Percentiles rank a stretch among this genome's conserved stretches.
phyloP scores from a whole-genome alignment of 2,113 vertebrate species.

The Ellobius talpinus region DNA sequence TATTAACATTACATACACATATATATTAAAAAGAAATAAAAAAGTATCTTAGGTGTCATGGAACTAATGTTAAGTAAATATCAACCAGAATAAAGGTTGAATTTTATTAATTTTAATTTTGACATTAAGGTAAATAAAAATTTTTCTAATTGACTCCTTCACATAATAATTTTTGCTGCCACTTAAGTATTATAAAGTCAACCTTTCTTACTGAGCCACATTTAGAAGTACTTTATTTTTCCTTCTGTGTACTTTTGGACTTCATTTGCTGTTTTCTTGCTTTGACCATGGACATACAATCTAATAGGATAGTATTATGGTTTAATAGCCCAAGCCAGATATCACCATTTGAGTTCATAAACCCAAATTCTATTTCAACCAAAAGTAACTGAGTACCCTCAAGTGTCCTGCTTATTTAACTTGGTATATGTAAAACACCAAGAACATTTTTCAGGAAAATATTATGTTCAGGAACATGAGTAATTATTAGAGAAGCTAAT shows the following conservation, averaged over 20 bases:
- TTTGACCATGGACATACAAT: neutral
- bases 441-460: neutral
- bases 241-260: neutral
- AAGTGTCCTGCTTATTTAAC: neutral
- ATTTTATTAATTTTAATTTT: slow-evolving; percentile 39
- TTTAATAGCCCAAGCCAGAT: neutral
- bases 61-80: neutral
- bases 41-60: neutral
- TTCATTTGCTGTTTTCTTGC: neutral
- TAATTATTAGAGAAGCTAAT: neutral
- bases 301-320: neutral
- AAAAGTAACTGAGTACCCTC: neutral
- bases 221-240: neutral
- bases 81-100: neutral
- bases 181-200: neutral
- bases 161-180: neutral
- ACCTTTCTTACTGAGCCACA: neutral
- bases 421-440: neutral
- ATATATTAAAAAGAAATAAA: neutral
- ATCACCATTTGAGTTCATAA: neutral
- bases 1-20: neutral
- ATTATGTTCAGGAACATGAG: neutral
- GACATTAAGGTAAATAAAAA: neutral
- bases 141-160: neutral
- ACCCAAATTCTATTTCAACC: neutral